Base-by-base conservation (phyloP, 2,888 invertebrate genomes). In the Agriopis marginaria region DNA sequence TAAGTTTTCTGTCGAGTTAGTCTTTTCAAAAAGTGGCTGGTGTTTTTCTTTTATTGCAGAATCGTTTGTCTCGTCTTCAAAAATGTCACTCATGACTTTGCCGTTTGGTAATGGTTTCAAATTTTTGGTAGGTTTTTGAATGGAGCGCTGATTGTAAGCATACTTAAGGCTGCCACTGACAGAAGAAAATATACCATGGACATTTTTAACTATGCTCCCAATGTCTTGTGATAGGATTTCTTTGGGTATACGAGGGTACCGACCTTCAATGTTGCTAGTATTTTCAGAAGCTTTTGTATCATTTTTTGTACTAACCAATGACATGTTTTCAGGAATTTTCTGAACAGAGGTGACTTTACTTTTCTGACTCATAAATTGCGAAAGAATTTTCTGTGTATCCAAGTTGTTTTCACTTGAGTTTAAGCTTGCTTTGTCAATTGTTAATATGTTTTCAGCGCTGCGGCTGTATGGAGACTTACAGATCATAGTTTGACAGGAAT, bases 111-210 rank as follows among this genome's bases (percentile, higher is more conserved):
- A 75, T 0, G 86, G 79, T 78, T 89, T 91, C 0, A 82, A 55
- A 62, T 79, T 82, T 65, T 86, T 84, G 0, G 81, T 68, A 0
- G 87, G 84, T 71, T 89, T 91, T 32, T 86, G 91, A 7, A 78
- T 70, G 0, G 85, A 81, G 68, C 89, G 79, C 47, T 92, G 89
- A 0, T 88, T 87, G 71, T 94, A 94, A 2, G 92, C 94, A 77
- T 89, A 90, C 73, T 93, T 94, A 7, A 94, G 77, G 61, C 91
- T 93, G 0, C 94, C 94, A 7, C 94, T 92, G 0, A 94, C 89
- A 0, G 92, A 90, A 0, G 94, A 93, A 71, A 94, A 94, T 77
- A 94, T 91, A 0, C 94, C 94, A 5, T 94, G 94, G 0, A 94
- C 94, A 80, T 94, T 94, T 77, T 94, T 94, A 0, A 94, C 93